Conservation (phyloP, 2,113 vertebrate genomes). For the Toxotes jaculatrix region DNA sequence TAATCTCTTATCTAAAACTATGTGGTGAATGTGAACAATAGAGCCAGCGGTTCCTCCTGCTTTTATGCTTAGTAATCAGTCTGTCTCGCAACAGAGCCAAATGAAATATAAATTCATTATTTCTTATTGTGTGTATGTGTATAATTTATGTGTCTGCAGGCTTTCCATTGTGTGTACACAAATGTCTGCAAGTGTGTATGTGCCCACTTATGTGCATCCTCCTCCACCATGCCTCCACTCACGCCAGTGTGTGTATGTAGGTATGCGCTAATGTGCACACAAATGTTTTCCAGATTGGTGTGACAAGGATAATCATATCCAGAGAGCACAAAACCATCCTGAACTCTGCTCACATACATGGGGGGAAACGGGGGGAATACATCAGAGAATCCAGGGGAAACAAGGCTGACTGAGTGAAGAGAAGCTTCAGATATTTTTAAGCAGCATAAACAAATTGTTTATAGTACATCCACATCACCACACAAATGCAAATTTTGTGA, state of each 20-base stretch:
- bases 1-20: slow-evolving; percentile 40
- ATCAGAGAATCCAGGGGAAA: slow-evolving; percentile 34
- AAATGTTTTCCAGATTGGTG: slow-evolving; percentile 77
- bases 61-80: slow-evolving; percentile 11
- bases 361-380: slow-evolving; percentile 47
- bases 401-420: slow-evolving; percentile 1
- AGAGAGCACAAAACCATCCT: slow-evolving; percentile 58
- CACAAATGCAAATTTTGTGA: not conserved
- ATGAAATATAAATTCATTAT: slow-evolving; percentile 5
- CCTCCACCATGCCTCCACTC: slow-evolving; percentile 19
- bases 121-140: slow-evolving; percentile 7
- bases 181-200: not conserved
- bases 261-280: slow-evolving; percentile 66
- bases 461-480: not conserved
- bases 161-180: not conserved
- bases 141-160: not conserved
- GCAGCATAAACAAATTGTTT: slow-evolving; percentile 12
- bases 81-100: not conserved
- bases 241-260: slow-evolving; percentile 35
- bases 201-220: slow-evolving; percentile 4
- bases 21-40: slow-evolving; percentile 55
- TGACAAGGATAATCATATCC: slow-evolving; percentile 74
- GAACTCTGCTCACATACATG: slow-evolving; percentile 49
- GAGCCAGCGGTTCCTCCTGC: not conserved
- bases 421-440: not conserved